Conservation (phyloP, 2,113 vertebrate genomes). For the Oreochromis tanganicae region DNA sequence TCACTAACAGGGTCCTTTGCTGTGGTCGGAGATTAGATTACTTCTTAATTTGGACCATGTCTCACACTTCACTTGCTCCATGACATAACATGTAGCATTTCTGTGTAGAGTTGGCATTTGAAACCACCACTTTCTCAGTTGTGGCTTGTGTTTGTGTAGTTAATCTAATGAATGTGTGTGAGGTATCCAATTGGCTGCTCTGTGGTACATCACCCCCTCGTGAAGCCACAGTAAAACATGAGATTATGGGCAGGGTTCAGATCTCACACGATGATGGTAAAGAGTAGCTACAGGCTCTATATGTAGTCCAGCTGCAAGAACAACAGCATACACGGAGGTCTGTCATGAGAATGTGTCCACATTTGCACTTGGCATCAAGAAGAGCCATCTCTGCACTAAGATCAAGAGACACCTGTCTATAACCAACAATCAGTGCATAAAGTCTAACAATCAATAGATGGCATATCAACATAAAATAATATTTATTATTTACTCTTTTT, state of each 20-base stretch:
- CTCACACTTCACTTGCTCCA: conserved; percentile 23
- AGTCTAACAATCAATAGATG: background rate
- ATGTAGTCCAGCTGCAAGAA: background rate
- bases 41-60: conserved; percentile 17
- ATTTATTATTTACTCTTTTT: background rate
- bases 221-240: conserved; percentile 44
- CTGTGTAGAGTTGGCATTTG: background rate
- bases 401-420: background rate
- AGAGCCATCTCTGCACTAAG: background rate
- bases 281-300: background rate
- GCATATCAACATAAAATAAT: background rate
- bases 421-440: background rate
- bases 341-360: background rate
- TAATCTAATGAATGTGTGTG: conserved; percentile 47
- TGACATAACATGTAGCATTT: background rate
- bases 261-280: conserved; percentile 56
- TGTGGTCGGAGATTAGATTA: conserved; percentile 10
- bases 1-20: background rate
- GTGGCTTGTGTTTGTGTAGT: conserved; percentile 52
- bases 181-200: conserved; percentile 7
- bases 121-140: conserved; percentile 9
- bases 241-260: conserved; percentile 47
- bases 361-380: background rate
- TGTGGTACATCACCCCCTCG: conserved; percentile 31
- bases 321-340: conserved; percentile 32